Evolutionary conservation across 2,888 invertebrate species (phyloP), one percentile per base, ranked within the genome.

Genomic region (Pseudococcus viburni): DNA sequence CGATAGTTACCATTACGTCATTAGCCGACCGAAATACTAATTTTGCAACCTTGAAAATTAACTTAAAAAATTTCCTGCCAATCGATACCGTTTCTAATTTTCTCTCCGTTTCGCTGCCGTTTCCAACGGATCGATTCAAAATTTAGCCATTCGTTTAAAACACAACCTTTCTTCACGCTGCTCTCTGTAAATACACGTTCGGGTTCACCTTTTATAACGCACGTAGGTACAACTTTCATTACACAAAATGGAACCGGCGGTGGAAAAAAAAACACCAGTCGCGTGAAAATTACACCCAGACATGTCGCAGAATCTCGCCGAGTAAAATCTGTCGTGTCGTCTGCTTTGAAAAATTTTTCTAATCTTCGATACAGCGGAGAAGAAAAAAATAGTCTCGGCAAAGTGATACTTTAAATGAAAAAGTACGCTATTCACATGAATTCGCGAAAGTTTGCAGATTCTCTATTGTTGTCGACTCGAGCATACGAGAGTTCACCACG

Each of bases 381-480:
- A 22, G n/a, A 22, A 83, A 83, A 22, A 83, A 83, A 46, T 9
- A 83, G 80, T 77, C 77, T 77, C 64, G 77, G 77, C 77, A 77
- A 83, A 83, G 80, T 46, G 80, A 83, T 83, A 83, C 80, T 83
- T 83, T 83, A 83, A 83, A 83, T 83, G 42, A 83, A 46, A 83
- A 83, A 83, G 46, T 33, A 46, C 46, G 80, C 46, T 46, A 83
- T 83, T 83, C 80, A 83, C 19, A 83, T 46, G 46, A 83, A 83
- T 83, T 83, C 80, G 80, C 80, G 80, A 83, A 83, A 83, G 46
- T 83, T 83, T 46, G 39, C 80, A 83, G 46, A 83, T 83, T 83
- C 80, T 46, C 46, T 83, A 73, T 73, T 73, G 73, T 73, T 73
- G 33, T 73, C 33, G 73, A 22, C 64, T 64, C 64, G 64, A 64